Conservation (phyloP, 1,140 invertebrate genomes). For the Chionoecetes opilio region DNA sequence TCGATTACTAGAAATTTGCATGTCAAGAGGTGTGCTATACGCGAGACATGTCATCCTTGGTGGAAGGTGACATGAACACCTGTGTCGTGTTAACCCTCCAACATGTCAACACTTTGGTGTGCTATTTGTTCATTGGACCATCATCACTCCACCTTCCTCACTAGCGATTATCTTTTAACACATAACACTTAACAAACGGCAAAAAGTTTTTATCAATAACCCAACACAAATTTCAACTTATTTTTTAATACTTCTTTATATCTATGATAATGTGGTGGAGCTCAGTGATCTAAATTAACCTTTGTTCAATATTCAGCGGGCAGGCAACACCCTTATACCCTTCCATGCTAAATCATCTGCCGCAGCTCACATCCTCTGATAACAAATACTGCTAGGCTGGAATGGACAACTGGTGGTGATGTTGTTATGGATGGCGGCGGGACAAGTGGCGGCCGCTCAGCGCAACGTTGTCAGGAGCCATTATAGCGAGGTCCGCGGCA, state of each 20-base stretch:
- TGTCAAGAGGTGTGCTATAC: background rate
- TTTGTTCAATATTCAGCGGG: background rate
- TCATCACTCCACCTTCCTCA: too few species aligned
- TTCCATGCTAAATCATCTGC: background rate
- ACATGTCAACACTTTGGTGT: too few species aligned
- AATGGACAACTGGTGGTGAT: background rate
- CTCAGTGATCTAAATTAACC: background rate
- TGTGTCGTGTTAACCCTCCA: background rate
- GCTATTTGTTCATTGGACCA: too few species aligned
- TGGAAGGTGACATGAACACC: background rate
- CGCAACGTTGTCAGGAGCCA: background rate
- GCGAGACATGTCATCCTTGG: background rate
- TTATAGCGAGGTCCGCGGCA: conserved; percentile 11
- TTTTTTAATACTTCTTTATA: too few species aligned
- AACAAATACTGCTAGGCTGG: background rate
- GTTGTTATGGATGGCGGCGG: background rate
- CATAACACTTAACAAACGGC: too few species aligned
- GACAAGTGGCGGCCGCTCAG: background rate
- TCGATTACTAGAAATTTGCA: background rate
- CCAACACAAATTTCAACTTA: too few species aligned
- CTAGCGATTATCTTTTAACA: too few species aligned
- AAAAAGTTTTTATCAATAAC: too few species aligned
- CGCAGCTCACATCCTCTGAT: background rate
- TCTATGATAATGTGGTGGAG: too few species aligned
- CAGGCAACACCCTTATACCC: background rate